phyloP scores from a whole-genome alignment of 1,140 invertebrate species.

The Hyposmocoma kahamanoa region DNA sequence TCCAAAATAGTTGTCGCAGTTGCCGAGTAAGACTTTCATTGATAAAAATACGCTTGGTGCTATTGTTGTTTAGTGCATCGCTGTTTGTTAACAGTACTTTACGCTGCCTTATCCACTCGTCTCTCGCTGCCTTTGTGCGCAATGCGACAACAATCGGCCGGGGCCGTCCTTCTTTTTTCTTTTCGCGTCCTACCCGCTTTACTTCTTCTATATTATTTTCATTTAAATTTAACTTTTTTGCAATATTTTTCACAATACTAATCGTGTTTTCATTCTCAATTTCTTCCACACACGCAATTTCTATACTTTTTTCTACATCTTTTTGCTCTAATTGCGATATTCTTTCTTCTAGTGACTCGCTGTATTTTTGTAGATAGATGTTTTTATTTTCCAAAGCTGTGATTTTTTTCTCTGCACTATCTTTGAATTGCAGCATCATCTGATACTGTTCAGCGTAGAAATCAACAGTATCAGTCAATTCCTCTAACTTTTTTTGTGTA shows the following conservation, averaged over 20 bases:
- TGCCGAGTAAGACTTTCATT: background rate
- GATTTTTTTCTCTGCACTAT: constrained; percentile 1
- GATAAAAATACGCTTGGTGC: background rate
- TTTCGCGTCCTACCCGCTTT: background rate
- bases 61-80: background rate
- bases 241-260: background rate
- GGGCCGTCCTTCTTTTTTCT: background rate
- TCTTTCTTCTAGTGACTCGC: constrained; percentile 10
- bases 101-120: background rate
- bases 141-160: background rate
- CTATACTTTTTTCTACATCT: constrained; percentile 10
- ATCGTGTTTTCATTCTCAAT: background rate
- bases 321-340: constrained; percentile 6
- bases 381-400: background rate
- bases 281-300: constrained; percentile 3
- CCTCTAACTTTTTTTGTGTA: background rate
- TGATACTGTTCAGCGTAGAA: constrained; percentile 7
- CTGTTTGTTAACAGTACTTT: background rate
- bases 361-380: constrained; percentile 1
- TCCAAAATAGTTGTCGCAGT: background rate
- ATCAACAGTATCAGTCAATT: background rate
- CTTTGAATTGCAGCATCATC: background rate
- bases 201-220: background rate
- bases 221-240: background rate
- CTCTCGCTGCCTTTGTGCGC: background rate